Evolutionary conservation across 1,140 invertebrate genomes (phyloP).

Genomic region (Drosophila nebulosa): DNA sequence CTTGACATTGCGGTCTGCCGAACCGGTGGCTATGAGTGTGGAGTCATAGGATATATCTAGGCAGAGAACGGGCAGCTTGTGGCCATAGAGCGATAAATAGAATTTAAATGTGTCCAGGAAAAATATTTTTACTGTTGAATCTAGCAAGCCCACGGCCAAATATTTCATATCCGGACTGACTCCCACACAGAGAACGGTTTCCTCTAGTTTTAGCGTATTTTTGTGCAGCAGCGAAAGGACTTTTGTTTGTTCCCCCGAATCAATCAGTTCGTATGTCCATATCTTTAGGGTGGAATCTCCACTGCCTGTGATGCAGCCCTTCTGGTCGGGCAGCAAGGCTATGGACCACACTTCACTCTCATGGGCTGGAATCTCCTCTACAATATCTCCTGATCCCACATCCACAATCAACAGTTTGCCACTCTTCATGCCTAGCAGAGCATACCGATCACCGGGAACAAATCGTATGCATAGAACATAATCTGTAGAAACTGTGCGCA

Average conservation of each 20-base stretch:
- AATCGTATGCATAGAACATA: slow-evolving; percentile 90
- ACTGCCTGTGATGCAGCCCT: slow-evolving; percentile 92
- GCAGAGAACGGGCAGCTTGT: slow-evolving; percentile 95
- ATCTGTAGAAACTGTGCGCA: slow-evolving; percentile 88
- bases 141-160: slow-evolving; percentile 93
- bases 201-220: slow-evolving; percentile 92
- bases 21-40: slow-evolving; percentile 94
- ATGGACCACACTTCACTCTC: slow-evolving; percentile 89
- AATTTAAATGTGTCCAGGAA: slow-evolving; percentile 98
- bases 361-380: slow-evolving; percentile 91
- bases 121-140: slow-evolving; percentile 97
- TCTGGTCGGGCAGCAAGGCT: slow-evolving; percentile 88
- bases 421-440: slow-evolving; percentile 92
- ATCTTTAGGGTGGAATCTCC: slow-evolving; percentile 95
- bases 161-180: slow-evolving; percentile 93
- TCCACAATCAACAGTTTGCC: slow-evolving; percentile 94
- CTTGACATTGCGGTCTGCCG: slow-evolving; percentile 97
- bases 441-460: slow-evolving; percentile 95
- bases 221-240: slow-evolving; percentile 90
- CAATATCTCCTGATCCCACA: slow-evolving; percentile 88
- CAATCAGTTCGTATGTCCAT: slow-evolving; percentile 95
- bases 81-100: slow-evolving; percentile 97
- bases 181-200: slow-evolving; percentile 91
- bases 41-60: slow-evolving; percentile 97
- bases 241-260: slow-evolving; percentile 80